Evolutionary conservation across 2,797 vertebrate genomes (phyloP).

Genomic region (Potorous gilbertii): DNA sequence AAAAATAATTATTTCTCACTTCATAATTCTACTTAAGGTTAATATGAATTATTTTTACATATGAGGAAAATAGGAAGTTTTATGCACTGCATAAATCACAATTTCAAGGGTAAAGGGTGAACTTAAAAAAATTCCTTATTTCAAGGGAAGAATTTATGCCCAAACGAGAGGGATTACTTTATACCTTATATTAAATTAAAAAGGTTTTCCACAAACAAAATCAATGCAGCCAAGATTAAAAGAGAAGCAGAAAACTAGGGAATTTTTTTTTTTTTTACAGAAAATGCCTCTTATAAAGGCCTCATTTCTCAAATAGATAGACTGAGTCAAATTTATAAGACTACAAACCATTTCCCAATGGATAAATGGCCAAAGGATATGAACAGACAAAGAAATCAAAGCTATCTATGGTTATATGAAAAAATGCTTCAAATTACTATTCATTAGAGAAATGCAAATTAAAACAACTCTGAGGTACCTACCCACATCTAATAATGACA

Average conservation of each 20-base stretch:
- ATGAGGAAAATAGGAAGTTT: slow-evolving; percentile 36
- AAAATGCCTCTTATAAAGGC: no score
- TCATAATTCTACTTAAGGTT: slow-evolving; percentile 20
- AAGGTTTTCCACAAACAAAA: not conserved
- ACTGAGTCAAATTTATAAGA: not conserved
- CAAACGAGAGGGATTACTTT: not conserved
- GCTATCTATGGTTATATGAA: not conserved
- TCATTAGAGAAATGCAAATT: not conserved
- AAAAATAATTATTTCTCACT: not conserved
- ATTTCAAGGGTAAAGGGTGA: not conserved
- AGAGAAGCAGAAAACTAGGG: not conserved
- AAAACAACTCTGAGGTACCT: not conserved
- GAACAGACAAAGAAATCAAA: not conserved
- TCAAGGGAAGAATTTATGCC: not conserved
- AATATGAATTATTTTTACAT: slow-evolving; percentile 26
- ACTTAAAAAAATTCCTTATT: not conserved
- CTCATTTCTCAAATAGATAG: not conserved
- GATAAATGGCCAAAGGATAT: not conserved
- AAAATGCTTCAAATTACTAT: not conserved
- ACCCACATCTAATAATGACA: not conserved
- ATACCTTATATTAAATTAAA: not conserved
- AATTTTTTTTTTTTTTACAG: not conserved
- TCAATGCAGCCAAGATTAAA: not conserved
- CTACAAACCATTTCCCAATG: not conserved
- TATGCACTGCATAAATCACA: not conserved